These are phyloP conservation scores for Clunio marinus DNA, from an alignment of 2,888 invertebrate species.

Conservation along the genomic window DNA sequence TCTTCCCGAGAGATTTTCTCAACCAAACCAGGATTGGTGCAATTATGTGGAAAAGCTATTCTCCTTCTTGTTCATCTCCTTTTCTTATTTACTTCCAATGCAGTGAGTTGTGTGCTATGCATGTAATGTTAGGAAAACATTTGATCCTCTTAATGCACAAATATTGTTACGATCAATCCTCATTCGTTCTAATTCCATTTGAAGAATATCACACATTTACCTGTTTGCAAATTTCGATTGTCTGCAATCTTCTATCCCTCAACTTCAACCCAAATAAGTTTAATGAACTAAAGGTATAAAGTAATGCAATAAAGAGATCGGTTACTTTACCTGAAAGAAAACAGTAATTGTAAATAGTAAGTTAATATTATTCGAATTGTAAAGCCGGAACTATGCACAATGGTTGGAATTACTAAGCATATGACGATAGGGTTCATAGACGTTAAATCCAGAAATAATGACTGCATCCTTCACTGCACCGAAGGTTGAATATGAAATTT, in stretches of 20 bases:
- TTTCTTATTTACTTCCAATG: no score
- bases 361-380: background rate
- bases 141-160: no score
- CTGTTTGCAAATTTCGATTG: background rate
- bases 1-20: no score
- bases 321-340: background rate
- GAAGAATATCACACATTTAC: no score
- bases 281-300: no score
- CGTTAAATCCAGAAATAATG: background rate
- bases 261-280: background rate
- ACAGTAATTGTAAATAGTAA: constrained; percentile 4
- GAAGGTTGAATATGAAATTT: background rate
- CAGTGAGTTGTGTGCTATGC: no score
- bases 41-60: constrained; percentile 24
- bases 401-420: background rate
- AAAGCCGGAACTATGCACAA: constrained; percentile 31
- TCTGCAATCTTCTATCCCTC: background rate
- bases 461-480: background rate
- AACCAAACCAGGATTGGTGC: constrained; percentile 8
- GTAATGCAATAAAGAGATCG: background rate
- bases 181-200: no score
- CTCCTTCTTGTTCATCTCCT: no score
- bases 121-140: no score
- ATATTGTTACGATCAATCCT: no score
- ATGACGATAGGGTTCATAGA: background rate